Conservation (phyloP, 1,140 invertebrate species). For the Melipona quadrifasciata region DNA sequence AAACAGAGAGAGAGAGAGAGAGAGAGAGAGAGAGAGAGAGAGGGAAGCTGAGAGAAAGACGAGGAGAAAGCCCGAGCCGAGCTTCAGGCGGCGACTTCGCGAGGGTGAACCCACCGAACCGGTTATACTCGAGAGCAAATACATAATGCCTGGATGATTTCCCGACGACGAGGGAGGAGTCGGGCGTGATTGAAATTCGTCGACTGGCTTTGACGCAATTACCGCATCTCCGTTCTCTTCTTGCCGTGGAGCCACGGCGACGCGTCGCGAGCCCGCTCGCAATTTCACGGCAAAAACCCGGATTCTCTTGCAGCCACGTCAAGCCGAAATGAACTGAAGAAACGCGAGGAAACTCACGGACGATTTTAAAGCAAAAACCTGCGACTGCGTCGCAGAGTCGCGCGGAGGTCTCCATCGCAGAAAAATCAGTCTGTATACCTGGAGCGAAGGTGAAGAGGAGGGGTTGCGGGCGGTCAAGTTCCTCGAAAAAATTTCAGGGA, state of each 20-base stretch:
- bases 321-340: too few relatives aligned
- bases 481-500: slow-evolving; percentile 54
- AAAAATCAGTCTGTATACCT: neutral
- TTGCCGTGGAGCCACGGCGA: slow-evolving; percentile 11
- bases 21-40: slow-evolving; percentile 38
- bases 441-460: neutral
- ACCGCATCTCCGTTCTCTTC: slow-evolving; percentile 69
- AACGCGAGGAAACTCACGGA: neutral
- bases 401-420: neutral
- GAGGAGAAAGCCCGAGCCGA: slow-evolving; percentile 36
- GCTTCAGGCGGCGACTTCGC: slow-evolving; percentile 54
- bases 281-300: neutral
- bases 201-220: slow-evolving; percentile 82
- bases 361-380: neutral
- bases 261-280: neutral
- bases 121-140: slow-evolving; percentile 81
- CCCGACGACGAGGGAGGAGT: slow-evolving; percentile 69
- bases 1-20: slow-evolving; percentile 20
- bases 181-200: slow-evolving; percentile 81
- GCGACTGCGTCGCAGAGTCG: too few relatives aligned
- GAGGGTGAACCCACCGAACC: slow-evolving; percentile 76
- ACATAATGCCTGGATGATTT: slow-evolving; percentile 82
- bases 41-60: too few relatives aligned
- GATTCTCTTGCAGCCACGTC: neutral
- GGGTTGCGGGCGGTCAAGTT: slow-evolving; percentile 31